Evolutionary conservation across 1,140 invertebrate genomes (phyloP), one percentile per base, ranked within the genome.

Genomic region (Pomacea maculata): DNA sequence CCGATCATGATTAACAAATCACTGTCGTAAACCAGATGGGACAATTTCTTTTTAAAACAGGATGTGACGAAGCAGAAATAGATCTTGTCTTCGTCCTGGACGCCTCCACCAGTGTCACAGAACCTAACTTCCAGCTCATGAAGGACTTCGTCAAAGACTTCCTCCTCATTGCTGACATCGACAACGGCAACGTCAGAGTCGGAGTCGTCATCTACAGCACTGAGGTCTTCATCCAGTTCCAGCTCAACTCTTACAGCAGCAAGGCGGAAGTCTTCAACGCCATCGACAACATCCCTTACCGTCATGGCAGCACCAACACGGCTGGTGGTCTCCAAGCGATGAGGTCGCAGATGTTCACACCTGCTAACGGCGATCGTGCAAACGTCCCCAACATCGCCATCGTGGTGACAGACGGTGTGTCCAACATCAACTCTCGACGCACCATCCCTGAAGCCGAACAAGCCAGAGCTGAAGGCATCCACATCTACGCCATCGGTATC

Each of bases 401-500:
- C 57, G 71, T 87, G 7, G 52, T 87, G 11, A 86, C 86, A 57
- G 86, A 87, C 76, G 86, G 86, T 72, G 81, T 83, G 21, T 83
- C 89, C 0, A 90, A 89, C 81, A 87, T 88, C 68, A 88, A 88
- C 77, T 80, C 86, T 12, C 75, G 84, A n/a, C 83, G 83, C 70
- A 89, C 87, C 12, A 83, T 89, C 64, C 85, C 86, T 45, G 85
- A 88, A 84, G 87, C 87, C n/a, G 83, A 83, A 63, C 68, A 70
- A 54, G 85, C 83, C 14, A 75, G 82, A 63, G 82, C 71, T 25
- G 75, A 82, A 54, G 80, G 83, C 14, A 87, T 88, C 67, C 79
- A 86, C 55, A 86, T 89, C 70, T 89, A 88, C 82, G 88, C 85
- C 52, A 84, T 89, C 81, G 88, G 87, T 81, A 88, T 87, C 79